Percentiles rank a stretch among this genome's conserved stretches.
Evolutionary conservation across 2,113 vertebrate genomes (phyloP).

Genomic region (Cariama cristata): DNA sequence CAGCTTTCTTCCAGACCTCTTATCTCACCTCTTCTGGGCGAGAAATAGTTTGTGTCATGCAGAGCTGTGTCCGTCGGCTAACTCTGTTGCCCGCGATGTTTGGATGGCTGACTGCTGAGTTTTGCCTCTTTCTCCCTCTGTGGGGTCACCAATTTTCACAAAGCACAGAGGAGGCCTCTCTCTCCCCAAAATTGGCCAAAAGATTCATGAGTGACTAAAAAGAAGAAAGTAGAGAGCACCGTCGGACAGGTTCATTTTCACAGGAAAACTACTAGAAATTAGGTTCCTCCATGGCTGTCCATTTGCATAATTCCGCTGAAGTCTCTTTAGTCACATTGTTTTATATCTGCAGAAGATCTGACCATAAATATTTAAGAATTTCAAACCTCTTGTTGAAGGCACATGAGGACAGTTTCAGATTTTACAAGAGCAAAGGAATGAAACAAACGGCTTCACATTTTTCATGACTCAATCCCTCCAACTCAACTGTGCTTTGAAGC

Average conservation of each 20-base stretch:
- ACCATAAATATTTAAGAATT: conserved; percentile 41
- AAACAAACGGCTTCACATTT: neutral
- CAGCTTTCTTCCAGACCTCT: neutral
- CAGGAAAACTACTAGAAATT: neutral
- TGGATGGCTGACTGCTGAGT: neutral
- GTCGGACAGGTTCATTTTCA: neutral
- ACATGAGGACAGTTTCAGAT: conserved; percentile 10
- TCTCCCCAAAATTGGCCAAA: neutral
- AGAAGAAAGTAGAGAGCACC: neutral
- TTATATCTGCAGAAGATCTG: neutral
- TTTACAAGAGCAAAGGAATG: conserved; percentile 26
- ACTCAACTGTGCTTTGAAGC: neutral
- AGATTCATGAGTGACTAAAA: neutral
- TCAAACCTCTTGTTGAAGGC: neutral
- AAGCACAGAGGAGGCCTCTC: neutral
- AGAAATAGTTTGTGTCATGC: neutral
- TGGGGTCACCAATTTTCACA: neutral
- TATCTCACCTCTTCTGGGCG: neutral
- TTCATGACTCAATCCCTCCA: neutral
- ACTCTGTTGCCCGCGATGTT: neutral
- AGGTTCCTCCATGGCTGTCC: neutral
- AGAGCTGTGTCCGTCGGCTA: neutral
- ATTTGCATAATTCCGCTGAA: conserved; percentile 11
- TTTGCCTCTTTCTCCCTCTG: neutral
- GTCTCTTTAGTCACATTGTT: neutral